Conservation (phyloP, 2,113 vertebrate genomes). For the Fulmarus glacialis region DNA sequence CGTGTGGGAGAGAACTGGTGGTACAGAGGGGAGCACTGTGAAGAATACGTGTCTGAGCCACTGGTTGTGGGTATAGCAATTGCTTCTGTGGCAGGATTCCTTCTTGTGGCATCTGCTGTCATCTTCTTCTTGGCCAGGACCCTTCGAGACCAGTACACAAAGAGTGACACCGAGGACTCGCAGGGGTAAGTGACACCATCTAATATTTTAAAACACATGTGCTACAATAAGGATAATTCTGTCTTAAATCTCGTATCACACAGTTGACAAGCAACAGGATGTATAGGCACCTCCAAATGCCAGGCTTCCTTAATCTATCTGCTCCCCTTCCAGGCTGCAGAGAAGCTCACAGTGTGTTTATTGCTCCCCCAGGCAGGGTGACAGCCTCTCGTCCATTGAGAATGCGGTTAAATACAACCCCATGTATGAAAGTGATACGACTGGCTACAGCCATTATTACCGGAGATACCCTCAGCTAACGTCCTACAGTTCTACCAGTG, state of each 20-base stretch:
- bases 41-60: conserved; percentile 90
- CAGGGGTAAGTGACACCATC: conserved; percentile 76
- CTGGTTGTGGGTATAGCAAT: conserved; percentile 89
- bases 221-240: not conserved
- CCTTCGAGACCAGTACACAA: conserved; percentile 82
- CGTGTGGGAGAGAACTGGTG: conserved; percentile 95
- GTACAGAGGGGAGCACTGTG: conserved; percentile 93
- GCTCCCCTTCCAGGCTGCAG: not conserved
- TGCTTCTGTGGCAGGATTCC: conserved; percentile 84
- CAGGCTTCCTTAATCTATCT: not conserved
- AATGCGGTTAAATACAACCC: conserved; percentile 91
- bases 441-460: conserved; percentile 84
- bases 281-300: not conserved
- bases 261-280: not conserved
- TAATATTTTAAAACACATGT: not conserved
- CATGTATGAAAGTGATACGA: conserved; percentile 87
- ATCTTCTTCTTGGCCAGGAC: conserved; percentile 86
- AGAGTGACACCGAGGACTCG: conserved; percentile 80
- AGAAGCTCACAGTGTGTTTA: conserved; percentile 12
- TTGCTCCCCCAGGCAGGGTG: conserved; percentile 76
- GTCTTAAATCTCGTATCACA: not conserved
- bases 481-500: conserved; percentile 82
- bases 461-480: conserved; percentile 81
- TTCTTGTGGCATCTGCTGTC: conserved; percentile 81
- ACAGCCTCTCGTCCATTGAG: conserved; percentile 87